Percentiles rank a stretch among this genome's conserved stretches.
Conservation (phyloP, 1,140 invertebrate genomes). For the Bombyx mandarina region DNA sequence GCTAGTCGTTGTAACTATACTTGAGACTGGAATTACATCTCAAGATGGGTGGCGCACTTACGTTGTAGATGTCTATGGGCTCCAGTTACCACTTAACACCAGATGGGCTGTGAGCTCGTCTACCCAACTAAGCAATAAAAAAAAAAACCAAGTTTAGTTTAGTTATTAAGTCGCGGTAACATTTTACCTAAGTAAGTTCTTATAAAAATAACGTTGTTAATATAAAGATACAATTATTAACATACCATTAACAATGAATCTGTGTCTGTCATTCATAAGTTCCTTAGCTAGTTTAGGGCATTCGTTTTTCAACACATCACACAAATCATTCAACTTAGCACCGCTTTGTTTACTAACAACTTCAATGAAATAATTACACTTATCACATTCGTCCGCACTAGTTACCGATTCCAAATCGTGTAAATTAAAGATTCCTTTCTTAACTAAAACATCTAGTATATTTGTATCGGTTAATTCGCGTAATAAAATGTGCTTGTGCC, state of each 20-base stretch:
- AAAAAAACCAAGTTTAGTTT: no score
- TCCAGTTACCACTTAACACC: no score
- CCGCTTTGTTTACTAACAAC: conserved; percentile 68
- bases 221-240: neutral
- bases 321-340: conserved; percentile 61
- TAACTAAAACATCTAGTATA: conserved; percentile 62
- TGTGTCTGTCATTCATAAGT: conserved; percentile 58
- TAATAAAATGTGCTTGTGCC: conserved; percentile 58
- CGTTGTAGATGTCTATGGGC: no score
- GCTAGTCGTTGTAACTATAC: no score
- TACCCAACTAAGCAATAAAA: no score
- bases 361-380: conserved; percentile 67
- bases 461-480: conserved; percentile 64
- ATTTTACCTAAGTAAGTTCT: no score
- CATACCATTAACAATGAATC: conserved; percentile 59
- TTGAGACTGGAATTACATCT: no score
- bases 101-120: no score
- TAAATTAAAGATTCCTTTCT: conserved; percentile 59
- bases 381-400: conserved; percentile 56
- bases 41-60: no score
- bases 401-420: conserved; percentile 62
- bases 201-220: no score
- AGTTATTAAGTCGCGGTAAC: no score
- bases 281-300: conserved; percentile 64
- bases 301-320: conserved; percentile 59